These are phyloP conservation scores for Pristiophorus japonicus DNA, from an alignment of 2,113 vertebrate genomes.

Conservation along the genomic window DNA sequence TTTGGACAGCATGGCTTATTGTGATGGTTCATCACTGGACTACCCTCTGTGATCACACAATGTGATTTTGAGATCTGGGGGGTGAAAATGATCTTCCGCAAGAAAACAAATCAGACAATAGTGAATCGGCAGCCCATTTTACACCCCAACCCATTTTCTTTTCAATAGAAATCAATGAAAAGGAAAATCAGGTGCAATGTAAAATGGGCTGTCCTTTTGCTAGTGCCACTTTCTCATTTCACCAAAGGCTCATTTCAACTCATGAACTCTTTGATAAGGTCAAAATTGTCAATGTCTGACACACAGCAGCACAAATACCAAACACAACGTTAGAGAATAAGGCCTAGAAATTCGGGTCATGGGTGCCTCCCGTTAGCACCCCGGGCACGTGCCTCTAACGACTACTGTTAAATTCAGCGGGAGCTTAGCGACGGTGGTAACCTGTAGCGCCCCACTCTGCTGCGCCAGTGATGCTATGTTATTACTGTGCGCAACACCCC, in stretches of 20 bases:
- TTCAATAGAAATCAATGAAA: background rate
- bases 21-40: background rate
- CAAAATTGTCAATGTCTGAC: background rate
- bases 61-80: background rate
- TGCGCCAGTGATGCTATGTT: too few species aligned
- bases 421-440: too few species aligned
- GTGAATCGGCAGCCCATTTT: background rate
- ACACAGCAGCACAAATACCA: background rate
- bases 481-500: too few species aligned
- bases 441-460: too few species aligned
- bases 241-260: too few species aligned
- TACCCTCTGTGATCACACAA: background rate
- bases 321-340: background rate
- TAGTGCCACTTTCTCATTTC: too few species aligned
- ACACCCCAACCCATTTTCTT: background rate
- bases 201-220: too few species aligned
- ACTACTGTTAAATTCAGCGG: too few species aligned
- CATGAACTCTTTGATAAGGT: background rate
- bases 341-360: too few species aligned
- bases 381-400: too few species aligned
- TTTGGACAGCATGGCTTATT: background rate
- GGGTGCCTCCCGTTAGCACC: too few species aligned
- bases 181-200: too few species aligned
- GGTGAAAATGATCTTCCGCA: background rate
- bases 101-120: background rate